These are phyloP conservation scores for Barnardius zonarius DNA, from an alignment of 2,113 vertebrate species.

Conservation along the genomic window DNA sequence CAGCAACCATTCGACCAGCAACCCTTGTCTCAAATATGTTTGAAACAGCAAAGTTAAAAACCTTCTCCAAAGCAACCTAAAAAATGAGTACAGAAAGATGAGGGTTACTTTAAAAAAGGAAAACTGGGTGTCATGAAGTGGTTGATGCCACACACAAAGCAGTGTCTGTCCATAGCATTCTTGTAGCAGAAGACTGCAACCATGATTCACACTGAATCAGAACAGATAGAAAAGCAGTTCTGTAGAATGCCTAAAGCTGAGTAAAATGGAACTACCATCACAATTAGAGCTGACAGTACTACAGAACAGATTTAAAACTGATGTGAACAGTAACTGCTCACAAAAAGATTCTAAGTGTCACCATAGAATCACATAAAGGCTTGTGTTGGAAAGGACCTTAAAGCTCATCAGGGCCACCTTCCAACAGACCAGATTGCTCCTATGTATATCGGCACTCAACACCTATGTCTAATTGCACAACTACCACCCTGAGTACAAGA, in stretches of 20 bases:
- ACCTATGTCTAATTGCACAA: neutral
- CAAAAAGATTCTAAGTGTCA: neutral
- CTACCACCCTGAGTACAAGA: neutral
- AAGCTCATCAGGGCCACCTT: neutral
- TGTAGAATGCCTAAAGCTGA: neutral
- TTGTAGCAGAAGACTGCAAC: neutral
- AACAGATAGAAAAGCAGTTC: neutral
- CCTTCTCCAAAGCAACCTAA: conserved; percentile 94
- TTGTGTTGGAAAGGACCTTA: neutral
- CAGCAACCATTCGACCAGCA: conserved; percentile 94
- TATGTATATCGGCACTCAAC: neutral
- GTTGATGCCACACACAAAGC: neutral
- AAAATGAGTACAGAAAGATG: neutral
- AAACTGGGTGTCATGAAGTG: neutral
- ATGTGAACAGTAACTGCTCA: neutral
- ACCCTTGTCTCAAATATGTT: conserved; percentile 99
- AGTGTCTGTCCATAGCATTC: neutral
- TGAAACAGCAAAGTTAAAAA: conserved; percentile 95
- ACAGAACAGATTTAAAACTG: neutral
- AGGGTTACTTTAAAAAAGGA: neutral
- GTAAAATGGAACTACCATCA: neutral
- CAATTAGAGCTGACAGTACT: neutral
- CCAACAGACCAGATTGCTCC: neutral
- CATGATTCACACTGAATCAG: neutral
- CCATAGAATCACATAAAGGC: neutral